These are phyloP conservation scores for Corticium candelabrum DNA, from an alignment of 37 sponge, comb jelly and placozoan species.

Conservation along the genomic window DNA sequence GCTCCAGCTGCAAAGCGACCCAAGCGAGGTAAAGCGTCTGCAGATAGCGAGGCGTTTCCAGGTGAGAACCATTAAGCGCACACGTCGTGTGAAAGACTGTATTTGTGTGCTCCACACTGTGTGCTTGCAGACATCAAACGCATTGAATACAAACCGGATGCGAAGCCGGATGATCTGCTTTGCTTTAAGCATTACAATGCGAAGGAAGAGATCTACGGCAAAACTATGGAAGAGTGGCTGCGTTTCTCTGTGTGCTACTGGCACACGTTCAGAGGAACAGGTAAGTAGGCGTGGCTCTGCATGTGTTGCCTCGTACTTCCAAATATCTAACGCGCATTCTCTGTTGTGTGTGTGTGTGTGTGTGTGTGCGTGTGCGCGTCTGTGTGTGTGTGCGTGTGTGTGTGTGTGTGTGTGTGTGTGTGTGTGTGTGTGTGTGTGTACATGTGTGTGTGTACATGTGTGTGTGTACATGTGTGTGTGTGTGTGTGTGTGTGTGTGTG, in stretches of 20 bases:
- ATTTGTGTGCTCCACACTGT: neutral
- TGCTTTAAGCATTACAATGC: constrained; percentile 53
- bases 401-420: too few relatives aligned
- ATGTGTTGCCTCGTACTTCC: too few relatives aligned
- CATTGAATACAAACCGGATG: constrained; percentile 36
- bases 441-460: too few relatives aligned
- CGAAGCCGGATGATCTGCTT: constrained; percentile 23
- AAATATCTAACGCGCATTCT: too few relatives aligned
- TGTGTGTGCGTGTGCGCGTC: too few relatives aligned
- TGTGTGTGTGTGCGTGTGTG: too few relatives aligned
- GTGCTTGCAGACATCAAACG: constrained; percentile 19
- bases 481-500: too few relatives aligned
- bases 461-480: too few relatives aligned
- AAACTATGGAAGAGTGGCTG: constrained; percentile 59
- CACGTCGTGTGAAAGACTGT: constrained; percentile 9
- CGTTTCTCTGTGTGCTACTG: constrained; percentile 66
- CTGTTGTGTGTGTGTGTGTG: too few relatives aligned
- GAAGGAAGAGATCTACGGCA: constrained; percentile 29
- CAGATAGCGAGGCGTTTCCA: constrained; percentile 33
- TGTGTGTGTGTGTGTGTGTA: too few relatives aligned
- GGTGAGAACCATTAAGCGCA: constrained; percentile 12
- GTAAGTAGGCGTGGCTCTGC: too few relatives aligned
- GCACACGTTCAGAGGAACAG: constrained; percentile 68
- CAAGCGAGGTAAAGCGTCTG: neutral
- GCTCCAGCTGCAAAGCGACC: constrained; percentile 38